A percentile compares a stretch with the other conserved stretches of the same genome.
These are phyloP conservation scores for Eilema caniola DNA, from an alignment of 2,888 invertebrate genomes.

Conservation along the genomic window DNA sequence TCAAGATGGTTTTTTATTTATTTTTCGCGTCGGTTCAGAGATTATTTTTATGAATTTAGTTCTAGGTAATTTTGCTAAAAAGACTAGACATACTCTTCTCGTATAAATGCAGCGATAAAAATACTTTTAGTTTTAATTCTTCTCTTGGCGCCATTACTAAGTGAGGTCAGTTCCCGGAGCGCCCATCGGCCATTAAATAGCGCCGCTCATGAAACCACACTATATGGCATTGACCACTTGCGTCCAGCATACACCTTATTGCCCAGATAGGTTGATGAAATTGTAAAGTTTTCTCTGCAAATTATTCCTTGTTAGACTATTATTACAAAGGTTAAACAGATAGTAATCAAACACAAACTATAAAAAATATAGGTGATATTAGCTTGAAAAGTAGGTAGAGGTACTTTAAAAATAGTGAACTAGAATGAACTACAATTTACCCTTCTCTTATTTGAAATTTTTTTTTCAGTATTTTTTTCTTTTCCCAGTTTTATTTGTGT, in stretches of 20 bases:
- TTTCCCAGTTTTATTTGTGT: no score
- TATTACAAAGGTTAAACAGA: no score
- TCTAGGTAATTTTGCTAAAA: background rate
- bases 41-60: no score
- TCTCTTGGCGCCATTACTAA: slow-evolving; percentile 1
- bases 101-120: background rate
- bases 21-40: no score
- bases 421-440: no score
- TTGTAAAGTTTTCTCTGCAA: background rate
- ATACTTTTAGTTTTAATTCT: background rate
- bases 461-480: no score
- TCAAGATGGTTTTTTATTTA: no score
- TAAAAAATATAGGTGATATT: background rate
- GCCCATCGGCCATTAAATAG: background rate
- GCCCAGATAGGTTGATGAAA: background rate
- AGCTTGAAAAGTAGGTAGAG: no score
- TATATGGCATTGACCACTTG: background rate
- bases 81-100: background rate
- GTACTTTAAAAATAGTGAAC: no score
- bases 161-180: background rate
- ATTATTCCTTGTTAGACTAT: no score
- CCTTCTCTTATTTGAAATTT: no score
- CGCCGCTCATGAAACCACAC: slow-evolving; percentile 4
- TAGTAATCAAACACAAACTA: background rate
- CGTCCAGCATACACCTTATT: background rate